Percentiles rank a stretch among this genome's conserved stretches.
These are phyloP conservation scores for Drosophila meridionalis DNA, from an alignment of 2,888 invertebrate genomes.

Conservation along the genomic window DNA sequence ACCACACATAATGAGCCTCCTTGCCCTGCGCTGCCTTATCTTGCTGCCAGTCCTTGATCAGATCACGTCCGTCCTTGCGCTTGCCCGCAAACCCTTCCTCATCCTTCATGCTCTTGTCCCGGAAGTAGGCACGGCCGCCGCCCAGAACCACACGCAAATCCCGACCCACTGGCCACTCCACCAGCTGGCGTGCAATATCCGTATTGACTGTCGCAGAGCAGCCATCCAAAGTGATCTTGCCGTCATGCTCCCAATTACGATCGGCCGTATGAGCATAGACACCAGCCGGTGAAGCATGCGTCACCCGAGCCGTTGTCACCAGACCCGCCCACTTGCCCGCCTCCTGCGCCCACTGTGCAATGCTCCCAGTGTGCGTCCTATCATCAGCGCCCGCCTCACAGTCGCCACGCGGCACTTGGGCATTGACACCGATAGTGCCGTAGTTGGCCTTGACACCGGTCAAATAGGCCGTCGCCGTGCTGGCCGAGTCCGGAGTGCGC, in stretches of 20 bases:
- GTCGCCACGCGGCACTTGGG: conserved; percentile 87
- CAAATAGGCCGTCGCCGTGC: conserved; percentile 92
- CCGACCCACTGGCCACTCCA: conserved; percentile 88
- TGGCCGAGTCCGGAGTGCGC: conserved; percentile 93
- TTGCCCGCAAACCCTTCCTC: conserved; percentile 86
- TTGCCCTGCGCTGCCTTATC: conserved; percentile 57
- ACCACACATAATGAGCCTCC: conserved; percentile 82
- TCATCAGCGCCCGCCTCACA: conserved; percentile 87
- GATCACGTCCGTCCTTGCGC: conserved; percentile 88
- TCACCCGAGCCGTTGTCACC: conserved; percentile 91
- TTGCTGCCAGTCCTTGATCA: conserved; percentile 89
- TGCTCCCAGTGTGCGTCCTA: conserved; percentile 87
- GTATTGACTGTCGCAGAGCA: conserved; percentile 86
- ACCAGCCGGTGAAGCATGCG: conserved; percentile 91
- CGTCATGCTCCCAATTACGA: conserved; percentile 89
- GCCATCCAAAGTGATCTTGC: conserved; percentile 84
- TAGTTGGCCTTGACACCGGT: conserved; percentile 92
- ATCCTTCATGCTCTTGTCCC: conserved; percentile 83
- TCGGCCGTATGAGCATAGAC: conserved; percentile 89
- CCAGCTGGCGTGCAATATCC: conserved; percentile 90
- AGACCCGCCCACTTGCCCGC: conserved; percentile 88
- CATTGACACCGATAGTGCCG: conserved; percentile 91
- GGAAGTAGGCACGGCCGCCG: conserved; percentile 81
- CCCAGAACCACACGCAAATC: conserved; percentile 88
- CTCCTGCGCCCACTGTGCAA: conserved; percentile 90